These are phyloP conservation scores for Pyrocephalus nanus DNA, from an alignment of 2,797 vertebrate genomes.

Conservation along the genomic window DNA sequence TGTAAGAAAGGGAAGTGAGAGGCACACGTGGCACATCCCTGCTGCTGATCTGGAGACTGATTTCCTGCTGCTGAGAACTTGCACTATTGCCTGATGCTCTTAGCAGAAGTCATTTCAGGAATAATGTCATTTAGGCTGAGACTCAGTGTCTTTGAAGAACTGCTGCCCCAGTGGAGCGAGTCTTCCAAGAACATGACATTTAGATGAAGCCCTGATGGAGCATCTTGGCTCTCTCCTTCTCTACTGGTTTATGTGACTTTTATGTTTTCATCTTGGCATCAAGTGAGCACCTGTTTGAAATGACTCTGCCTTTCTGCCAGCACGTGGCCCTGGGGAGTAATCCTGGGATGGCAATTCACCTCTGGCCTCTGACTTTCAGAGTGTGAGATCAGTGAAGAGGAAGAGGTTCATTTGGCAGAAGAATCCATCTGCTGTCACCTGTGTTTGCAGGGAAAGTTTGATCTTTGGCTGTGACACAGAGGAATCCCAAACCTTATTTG, in stretches of 20 bases:
- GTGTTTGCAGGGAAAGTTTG: background rate
- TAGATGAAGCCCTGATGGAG: background rate
- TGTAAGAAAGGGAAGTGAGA: background rate
- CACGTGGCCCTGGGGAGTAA: background rate
- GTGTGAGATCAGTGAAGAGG: background rate
- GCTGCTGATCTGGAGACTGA: background rate
- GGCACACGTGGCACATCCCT: background rate
- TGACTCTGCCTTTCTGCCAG: background rate
- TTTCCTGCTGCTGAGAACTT: background rate
- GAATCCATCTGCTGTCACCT: background rate
- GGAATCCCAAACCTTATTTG: background rate
- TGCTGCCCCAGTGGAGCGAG: background rate
- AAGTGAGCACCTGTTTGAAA: background rate
- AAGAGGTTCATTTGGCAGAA: background rate
- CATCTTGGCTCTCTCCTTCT: background rate
- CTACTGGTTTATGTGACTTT: background rate
- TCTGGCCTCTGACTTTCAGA: background rate
- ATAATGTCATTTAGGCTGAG: background rate
- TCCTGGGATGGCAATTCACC: background rate
- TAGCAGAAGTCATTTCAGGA: background rate
- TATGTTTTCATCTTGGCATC: background rate
- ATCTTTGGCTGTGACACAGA: background rate
- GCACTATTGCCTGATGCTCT: background rate
- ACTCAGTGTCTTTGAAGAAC: background rate
- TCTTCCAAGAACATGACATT: background rate